A percentile compares a stretch with the other conserved stretches of the same genome.
These are phyloP conservation scores for Agelas oroides DNA, from an alignment of 37 sponge, comb jelly and placozoan species.

Conservation along the genomic window DNA sequence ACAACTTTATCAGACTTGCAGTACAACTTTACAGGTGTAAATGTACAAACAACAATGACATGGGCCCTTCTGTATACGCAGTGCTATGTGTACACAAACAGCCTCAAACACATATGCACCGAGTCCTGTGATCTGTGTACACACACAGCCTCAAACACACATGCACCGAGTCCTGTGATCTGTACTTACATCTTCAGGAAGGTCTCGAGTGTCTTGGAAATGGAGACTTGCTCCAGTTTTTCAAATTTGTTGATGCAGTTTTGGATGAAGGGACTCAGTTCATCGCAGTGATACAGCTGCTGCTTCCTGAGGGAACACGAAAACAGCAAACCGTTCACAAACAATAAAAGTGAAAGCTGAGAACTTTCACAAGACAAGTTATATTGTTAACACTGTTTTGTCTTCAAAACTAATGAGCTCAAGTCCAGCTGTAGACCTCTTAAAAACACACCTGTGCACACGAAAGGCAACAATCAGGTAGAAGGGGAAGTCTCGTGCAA, in stretches of 20 bases:
- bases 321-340: not conserved
- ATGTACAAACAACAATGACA: no score
- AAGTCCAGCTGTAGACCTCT: no score
- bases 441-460: constrained; percentile 26
- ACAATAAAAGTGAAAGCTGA: not conserved
- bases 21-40: no score
- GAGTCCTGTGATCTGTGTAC: no score
- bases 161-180: no score
- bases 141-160: no score
- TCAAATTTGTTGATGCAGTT: constrained; percentile 50
- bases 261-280: constrained; percentile 11
- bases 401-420: no score
- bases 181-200: constrained; percentile 38
- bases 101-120: no score
- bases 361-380: no score
- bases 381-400: no score
- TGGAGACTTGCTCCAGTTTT: constrained; percentile 18
- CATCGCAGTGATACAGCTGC: constrained; percentile 45
- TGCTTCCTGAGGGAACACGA: constrained; percentile 14
- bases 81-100: no score
- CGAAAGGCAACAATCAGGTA: constrained; percentile 56
- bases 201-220: constrained; percentile 32
- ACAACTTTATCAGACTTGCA: not conserved
- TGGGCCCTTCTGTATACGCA: no score
- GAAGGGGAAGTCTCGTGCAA: constrained; percentile 64